Conservation (phyloP, 1,140 invertebrate genomes). For the Drosophila repleta region DNA sequence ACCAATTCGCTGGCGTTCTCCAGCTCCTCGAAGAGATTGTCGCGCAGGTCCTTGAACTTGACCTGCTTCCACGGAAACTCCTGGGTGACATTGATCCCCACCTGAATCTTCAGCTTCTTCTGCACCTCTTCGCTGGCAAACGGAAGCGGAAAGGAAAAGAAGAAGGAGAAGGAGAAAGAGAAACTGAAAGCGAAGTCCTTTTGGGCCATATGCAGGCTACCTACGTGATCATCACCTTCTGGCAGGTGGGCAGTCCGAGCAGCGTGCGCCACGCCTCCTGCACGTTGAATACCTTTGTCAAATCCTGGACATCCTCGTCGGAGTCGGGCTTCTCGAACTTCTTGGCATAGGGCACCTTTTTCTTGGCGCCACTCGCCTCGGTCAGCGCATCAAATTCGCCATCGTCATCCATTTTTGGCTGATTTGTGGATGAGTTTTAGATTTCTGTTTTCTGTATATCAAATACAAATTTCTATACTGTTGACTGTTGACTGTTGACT, state of each 20-base stretch:
- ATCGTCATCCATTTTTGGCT: slow-evolving; percentile 23
- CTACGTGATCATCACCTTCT: slow-evolving; percentile 74
- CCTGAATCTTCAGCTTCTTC: slow-evolving; percentile 84
- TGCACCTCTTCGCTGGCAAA: slow-evolving; percentile 66
- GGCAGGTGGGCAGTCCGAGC: slow-evolving; percentile 56
- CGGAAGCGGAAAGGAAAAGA: too few relatives aligned
- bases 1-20: slow-evolving; percentile 83
- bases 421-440: neutral
- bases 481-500: too few relatives aligned
- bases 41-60: slow-evolving; percentile 86
- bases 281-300: slow-evolving; percentile 54
- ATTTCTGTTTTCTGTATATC: neutral
- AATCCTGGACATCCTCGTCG: slow-evolving; percentile 57
- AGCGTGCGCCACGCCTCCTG: slow-evolving; percentile 71
- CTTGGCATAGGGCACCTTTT: slow-evolving; percentile 52
- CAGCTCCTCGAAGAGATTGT: slow-evolving; percentile 85
- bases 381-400: neutral
- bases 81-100: slow-evolving; percentile 87
- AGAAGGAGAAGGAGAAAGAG: too few relatives aligned
- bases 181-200: too few relatives aligned
- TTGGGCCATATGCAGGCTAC: neutral
- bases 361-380: slow-evolving; percentile 2
- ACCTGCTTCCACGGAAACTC: slow-evolving; percentile 90
- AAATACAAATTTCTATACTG: neutral
- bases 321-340: slow-evolving; percentile 62